A percentile compares a stretch with the other conserved stretches of the same genome.
Evolutionary conservation across 2,797 vertebrate genomes (phyloP).

Genomic region (Orestias chungarensis): DNA sequence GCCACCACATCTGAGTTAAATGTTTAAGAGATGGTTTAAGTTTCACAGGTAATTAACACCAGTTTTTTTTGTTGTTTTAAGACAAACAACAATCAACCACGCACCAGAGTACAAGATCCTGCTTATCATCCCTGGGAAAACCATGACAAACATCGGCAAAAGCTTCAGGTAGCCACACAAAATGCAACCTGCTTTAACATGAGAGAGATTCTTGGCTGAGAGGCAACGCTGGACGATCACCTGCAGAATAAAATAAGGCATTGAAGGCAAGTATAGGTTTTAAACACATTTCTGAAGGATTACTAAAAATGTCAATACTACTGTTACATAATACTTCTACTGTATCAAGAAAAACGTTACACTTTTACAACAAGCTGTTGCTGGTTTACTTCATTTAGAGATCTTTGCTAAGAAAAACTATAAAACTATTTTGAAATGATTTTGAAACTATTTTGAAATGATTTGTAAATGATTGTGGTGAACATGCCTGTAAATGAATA

Average conservation of each 20-base stretch:
- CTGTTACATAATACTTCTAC: not conserved
- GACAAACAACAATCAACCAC: not conserved
- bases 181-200: conserved; percentile 92
- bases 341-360: not conserved
- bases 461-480: not conserved
- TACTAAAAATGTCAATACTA: not conserved
- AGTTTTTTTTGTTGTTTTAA: not conserved
- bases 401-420: not conserved
- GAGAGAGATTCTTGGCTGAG: conserved; percentile 92
- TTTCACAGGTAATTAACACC: not conserved
- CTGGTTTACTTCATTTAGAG: not conserved
- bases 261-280: not conserved
- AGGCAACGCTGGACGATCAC: conserved; percentile 97
- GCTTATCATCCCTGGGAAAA: conserved; percentile 97
- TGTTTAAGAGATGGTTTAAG: not conserved
- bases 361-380: not conserved
- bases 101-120: conserved; percentile 90
- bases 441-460: too few relatives aligned
- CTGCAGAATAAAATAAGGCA: conserved; percentile 62
- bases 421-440: not conserved
- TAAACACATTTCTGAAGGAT: not conserved
- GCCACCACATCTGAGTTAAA: conserved; percentile 84
- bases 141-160: conserved; percentile 94
- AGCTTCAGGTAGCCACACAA: conserved; percentile 94
- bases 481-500: not conserved